A percentile compares a stretch with the other conserved stretches of the same genome.
phyloP scores from a whole-genome alignment of 2,888 invertebrate genomes.

The Sepioteuthis lessoniana region DNA sequence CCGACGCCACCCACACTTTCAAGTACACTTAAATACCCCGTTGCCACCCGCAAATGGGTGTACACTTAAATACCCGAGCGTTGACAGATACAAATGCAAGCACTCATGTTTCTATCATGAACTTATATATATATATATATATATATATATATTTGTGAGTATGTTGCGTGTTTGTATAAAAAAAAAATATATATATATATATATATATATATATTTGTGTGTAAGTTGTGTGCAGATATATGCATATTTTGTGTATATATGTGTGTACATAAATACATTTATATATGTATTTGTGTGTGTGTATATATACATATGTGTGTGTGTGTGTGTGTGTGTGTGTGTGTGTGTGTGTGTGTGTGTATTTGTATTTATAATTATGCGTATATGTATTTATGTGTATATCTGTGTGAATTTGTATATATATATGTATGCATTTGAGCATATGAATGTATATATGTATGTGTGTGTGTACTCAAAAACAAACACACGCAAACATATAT shows the following conservation, averaged over 20 bases:
- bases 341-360: neutral
- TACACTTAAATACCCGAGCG: too few relatives aligned
- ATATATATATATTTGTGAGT: neutral
- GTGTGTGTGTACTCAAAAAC: neutral
- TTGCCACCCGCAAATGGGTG: too few relatives aligned
- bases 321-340: neutral
- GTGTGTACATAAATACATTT: neutral
- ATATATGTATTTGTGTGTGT: neutral
- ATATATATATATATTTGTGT: neutral
- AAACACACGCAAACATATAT: neutral
- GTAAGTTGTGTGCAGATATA: neutral
- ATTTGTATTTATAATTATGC: neutral
- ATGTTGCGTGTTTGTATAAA: too few relatives aligned
- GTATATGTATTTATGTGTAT: neutral
- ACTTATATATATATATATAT: slow-evolving; percentile 35
- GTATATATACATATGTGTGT: neutral
- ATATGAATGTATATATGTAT: neutral
- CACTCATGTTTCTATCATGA: neutral
- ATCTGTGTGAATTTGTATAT: neutral
- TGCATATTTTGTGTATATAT: neutral
- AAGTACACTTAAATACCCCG: neutral
- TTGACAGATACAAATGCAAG: too few relatives aligned
- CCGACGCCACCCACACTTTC: neutral
- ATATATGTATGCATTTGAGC: neutral
- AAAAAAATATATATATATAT: neutral